phyloP scores from a whole-genome alignment of 1,140 invertebrate genomes.

The Eupristina koningsbergeri region DNA sequence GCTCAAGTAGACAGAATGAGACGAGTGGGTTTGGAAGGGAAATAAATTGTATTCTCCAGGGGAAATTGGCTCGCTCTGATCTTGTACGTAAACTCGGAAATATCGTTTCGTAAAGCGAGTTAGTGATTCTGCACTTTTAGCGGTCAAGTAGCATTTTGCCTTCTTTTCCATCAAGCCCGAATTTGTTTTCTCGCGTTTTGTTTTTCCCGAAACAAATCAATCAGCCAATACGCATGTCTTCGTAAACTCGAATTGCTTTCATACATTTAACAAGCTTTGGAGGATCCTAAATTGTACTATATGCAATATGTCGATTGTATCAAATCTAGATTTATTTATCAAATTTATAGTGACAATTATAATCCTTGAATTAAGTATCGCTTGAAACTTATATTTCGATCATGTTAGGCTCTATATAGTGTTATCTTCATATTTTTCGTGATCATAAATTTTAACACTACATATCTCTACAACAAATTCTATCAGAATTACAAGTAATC shows the following conservation, averaged over 20 bases:
- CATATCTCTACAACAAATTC: neutral
- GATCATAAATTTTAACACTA: neutral
- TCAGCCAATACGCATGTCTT: neutral
- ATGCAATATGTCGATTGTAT: neutral
- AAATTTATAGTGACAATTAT: neutral
- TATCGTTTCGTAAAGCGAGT: constrained; percentile 49
- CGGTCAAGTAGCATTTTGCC: constrained; percentile 51
- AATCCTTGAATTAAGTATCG: neutral
- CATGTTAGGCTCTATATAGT: no score
- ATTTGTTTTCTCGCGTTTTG: neutral
- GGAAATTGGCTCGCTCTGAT: constrained; percentile 55
- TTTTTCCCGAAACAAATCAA: neutral
- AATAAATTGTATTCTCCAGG: constrained; percentile 56
- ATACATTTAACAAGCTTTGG: constrained; percentile 45
- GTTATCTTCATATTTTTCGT: neutral
- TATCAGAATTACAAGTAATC: neutral
- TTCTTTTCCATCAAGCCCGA: neutral
- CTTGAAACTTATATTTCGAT: neutral
- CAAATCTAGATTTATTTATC: neutral
- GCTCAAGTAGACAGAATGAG: constrained; percentile 42
- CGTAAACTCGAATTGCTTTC: neutral
- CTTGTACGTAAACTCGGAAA: constrained; percentile 48
- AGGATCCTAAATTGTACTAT: neutral
- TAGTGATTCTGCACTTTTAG: constrained; percentile 58
- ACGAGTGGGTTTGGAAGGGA: constrained; percentile 49